Base-by-base conservation (phyloP, 2,113 vertebrate species). In the Labeo catla region DNA sequence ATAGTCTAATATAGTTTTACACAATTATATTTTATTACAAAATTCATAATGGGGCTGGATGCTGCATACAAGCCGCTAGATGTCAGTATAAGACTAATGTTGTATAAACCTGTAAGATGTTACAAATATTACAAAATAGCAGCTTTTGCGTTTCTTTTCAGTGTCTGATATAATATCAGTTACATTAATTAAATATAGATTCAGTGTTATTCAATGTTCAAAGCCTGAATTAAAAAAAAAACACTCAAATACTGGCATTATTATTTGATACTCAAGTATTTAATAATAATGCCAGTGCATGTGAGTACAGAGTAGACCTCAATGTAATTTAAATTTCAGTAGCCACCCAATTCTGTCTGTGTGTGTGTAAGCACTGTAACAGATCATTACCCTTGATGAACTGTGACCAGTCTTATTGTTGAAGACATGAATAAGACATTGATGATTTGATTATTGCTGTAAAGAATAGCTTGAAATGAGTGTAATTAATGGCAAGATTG, bases 21-120 rank as follows among this genome's bases (percentile, higher is more conserved):
- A 28, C 28, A 28, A 28, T 1, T 28, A 28, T 28, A 28, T 28
- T 28, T 28, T 28, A 28, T 28, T 1, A 28, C 28, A 28, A 28
- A 28, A 28, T 28, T 28, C 28, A 39, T 39, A 39, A 39, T 39
- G 39, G 39, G 39, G 5, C 39, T 39, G 39, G 3, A 4, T 68
- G 45, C 43, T 76, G 12, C 11, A 76, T 49, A 5, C 11, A 23
- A 28, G 10, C 73, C 73, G 0, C 73, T 76, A 76, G 73, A 7
- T 47, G 73, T 76, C 73, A 76, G 73, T 76, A 76, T 0, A 49
- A 49, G 21, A 49, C 43, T 50, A 76, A 76, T 76, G 3, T 76
- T 76, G 11, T 49, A 9, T 23, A 28, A 49, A 3, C 43, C 45
- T 50, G 6, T 49, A 10, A 45, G 10, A 50, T 15, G 7, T 28